Evolutionary conservation across 2,113 vertebrate genomes (phyloP).

Genomic region (Macquaria ambigua): DNA sequence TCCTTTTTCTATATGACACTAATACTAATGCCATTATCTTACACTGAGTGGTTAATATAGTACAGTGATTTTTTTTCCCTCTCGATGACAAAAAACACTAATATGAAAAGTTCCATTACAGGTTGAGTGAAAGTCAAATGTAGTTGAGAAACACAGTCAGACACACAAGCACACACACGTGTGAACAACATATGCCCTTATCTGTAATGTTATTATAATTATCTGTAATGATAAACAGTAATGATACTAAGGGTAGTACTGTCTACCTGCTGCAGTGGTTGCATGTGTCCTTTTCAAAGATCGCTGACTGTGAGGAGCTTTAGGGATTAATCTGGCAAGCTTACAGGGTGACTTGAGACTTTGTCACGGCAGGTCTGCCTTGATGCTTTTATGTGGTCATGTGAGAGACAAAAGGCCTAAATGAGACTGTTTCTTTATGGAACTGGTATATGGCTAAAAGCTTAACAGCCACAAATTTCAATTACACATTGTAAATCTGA

Average conservation of each 20-base stretch:
- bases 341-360: constrained; percentile 47
- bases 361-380: constrained; percentile 36
- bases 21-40: neutral
- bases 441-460: neutral
- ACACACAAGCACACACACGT: neutral
- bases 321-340: constrained; percentile 49
- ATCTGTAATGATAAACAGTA: neutral
- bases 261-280: constrained; percentile 28
- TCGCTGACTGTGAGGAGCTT: constrained; percentile 33
- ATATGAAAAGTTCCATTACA: neutral
- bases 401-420: constrained; percentile 9
- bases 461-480: neutral
- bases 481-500: neutral
- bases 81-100: neutral
- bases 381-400: constrained; percentile 1
- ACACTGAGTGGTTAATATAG: neutral
- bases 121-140: neutral
- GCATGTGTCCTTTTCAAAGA: constrained; percentile 49
- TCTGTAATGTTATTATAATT: neutral
- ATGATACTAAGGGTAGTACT: neutral
- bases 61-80: neutral
- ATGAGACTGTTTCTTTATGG: constrained; percentile 1
- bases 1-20: too few relatives aligned
- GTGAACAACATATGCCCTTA: neutral
- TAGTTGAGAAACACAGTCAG: neutral